phyloP scores from a whole-genome alignment of 2,113 vertebrate species.

The Vimba vimba region DNA sequence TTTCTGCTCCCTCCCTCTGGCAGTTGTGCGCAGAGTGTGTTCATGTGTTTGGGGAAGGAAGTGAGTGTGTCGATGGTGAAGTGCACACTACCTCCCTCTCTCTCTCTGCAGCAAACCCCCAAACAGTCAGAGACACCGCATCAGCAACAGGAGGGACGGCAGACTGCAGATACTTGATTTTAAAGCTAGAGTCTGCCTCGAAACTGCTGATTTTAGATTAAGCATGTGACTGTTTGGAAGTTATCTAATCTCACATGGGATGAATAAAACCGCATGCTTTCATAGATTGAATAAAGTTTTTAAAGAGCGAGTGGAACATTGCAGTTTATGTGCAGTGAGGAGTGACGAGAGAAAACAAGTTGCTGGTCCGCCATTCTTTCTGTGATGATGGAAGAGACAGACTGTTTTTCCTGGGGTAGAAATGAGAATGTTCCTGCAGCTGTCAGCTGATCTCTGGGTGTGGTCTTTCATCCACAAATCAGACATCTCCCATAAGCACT shows the following conservation, averaged over 20 bases:
- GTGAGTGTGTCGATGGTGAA: slow-evolving; percentile 15
- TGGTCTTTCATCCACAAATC: not conserved
- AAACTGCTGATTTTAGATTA: slow-evolving; percentile 40
- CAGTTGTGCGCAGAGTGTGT: slow-evolving; percentile 58
- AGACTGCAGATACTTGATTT: slow-evolving; percentile 33
- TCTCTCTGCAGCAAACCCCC: slow-evolving; percentile 32
- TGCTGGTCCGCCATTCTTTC: not conserved
- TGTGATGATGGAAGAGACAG: slow-evolving; percentile 2
- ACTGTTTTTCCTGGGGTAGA: not conserved
- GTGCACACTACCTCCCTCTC: slow-evolving; percentile 19
- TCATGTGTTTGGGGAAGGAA: slow-evolving; percentile 52
- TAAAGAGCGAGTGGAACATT: not conserved
- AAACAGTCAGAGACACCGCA: slow-evolving; percentile 30
- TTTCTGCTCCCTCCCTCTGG: slow-evolving; percentile 30
- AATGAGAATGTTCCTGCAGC: not conserved
- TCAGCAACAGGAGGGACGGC: slow-evolving; percentile 27
- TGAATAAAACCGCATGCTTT: not conserved
- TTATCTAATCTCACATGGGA: slow-evolving; percentile 19
- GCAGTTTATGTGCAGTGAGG: not conserved
- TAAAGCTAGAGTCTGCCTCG: not conserved
- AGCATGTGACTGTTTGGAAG: slow-evolving; percentile 15
- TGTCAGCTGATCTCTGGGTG: slow-evolving; percentile 18
- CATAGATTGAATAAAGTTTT: slow-evolving; percentile 1
- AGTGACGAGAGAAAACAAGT: slow-evolving; percentile 3
- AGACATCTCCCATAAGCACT: not conserved